Base-by-base conservation (phyloP, 2,888 invertebrate species). In the Polia nebulosa region DNA sequence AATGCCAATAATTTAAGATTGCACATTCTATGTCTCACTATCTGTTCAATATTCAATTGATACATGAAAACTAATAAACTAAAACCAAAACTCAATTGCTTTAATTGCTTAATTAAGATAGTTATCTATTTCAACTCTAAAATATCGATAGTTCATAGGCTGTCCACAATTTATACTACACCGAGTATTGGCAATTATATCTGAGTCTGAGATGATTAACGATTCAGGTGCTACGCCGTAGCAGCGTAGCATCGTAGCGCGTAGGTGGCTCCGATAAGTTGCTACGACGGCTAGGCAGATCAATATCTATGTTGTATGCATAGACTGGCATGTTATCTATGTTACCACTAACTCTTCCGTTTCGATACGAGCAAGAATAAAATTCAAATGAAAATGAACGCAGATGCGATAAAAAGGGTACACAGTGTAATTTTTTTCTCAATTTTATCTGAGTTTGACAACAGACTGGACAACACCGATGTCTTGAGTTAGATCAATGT, bases 201-300 rank as follows among this genome's bases (percentile, higher is more conserved):
- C 68, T 11, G 29, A 72, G 29, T 72, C 64, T 25, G 25, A 8
- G 6, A 44, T 71, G 69, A 76, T 71, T 36, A 56, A 75, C 41
- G 76, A 51, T 29, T 29, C 69, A 76, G 68, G 76, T 76, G 59
- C 71, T 70, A 75, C 71, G 55, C 15, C 75, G 67, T 74, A 70
- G 75, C 47, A n/a, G 61, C 68, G 68, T 60, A 59, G 44, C 47
- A 17, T 17, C 27, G 47, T 49, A 49, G 32, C 25, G 41, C 64
- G 64, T 63, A 64, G 72, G 22, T 47, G 13, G 11, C 67, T 66
- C 49, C 65, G 36, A 32, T 11, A 20, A 44, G 25, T 51, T 36
- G 49, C 51, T 72, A 45, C 69, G 39, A 2, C 3, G n/a, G 7
- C 36, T 11, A 11, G 11, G 17, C 11, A 25, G 9, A 36, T 29